These are phyloP conservation scores for Arrhamphus sclerolepis DNA, from an alignment of 2,797 vertebrate species.

Conservation along the genomic window DNA sequence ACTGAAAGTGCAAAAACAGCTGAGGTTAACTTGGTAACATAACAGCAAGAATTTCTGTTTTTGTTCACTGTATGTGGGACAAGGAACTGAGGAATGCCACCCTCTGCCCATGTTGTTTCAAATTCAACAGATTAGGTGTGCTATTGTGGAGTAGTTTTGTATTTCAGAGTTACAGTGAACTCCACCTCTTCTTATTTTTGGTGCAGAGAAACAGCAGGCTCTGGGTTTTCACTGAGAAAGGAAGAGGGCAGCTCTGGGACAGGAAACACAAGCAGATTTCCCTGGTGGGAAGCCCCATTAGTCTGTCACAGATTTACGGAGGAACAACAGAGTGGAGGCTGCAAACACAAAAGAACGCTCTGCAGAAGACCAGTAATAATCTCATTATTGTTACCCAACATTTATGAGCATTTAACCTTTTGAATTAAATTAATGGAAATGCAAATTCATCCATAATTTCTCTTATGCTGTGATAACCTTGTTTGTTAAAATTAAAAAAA, in stretches of 20 bases:
- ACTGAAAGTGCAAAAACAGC: not conserved
- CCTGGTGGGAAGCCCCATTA: slow-evolving; percentile 65
- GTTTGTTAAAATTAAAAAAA: not conserved
- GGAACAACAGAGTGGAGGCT: slow-evolving; percentile 58
- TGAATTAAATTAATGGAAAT: slow-evolving; percentile 9
- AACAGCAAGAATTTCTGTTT: not conserved
- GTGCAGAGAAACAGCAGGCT: slow-evolving; percentile 39
- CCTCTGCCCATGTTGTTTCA: slow-evolving; percentile 19
- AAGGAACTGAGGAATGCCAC: slow-evolving; percentile 2
- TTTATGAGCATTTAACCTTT: slow-evolving; percentile 15
- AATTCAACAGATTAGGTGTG: slow-evolving; percentile 34
- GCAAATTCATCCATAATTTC: not conserved
- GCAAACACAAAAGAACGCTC: slow-evolving; percentile 45
- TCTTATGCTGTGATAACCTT: not conserved
- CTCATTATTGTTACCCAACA: slow-evolving; percentile 26
- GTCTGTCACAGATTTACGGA: slow-evolving; percentile 59
- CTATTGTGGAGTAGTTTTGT: slow-evolving; percentile 44
- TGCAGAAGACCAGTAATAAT: slow-evolving; percentile 28
- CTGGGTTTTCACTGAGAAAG: slow-evolving; percentile 58
- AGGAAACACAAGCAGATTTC: slow-evolving; percentile 69
- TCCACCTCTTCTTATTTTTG: slow-evolving; percentile 40
- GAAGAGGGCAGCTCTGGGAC: slow-evolving; percentile 70
- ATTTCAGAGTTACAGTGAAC: slow-evolving; percentile 37
- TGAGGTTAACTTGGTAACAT: slow-evolving; percentile 24
- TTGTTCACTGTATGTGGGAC: too few species aligned